Evolutionary conservation across 1,140 invertebrate genomes (phyloP).

Genomic region (Drosophila busckii): DNA sequence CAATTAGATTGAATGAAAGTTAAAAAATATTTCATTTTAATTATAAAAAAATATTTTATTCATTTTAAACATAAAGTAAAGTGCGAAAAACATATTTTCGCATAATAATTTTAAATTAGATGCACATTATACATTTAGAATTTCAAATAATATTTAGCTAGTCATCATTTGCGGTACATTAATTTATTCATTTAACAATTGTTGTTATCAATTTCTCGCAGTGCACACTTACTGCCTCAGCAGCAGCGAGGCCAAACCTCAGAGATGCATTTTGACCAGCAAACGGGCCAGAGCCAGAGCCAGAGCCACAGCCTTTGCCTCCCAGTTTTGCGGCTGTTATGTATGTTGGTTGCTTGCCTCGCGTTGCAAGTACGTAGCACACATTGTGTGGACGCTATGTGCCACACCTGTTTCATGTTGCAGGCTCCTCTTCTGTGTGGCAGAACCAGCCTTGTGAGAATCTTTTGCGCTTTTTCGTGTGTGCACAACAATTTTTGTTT

Average conservation of each 20-base stretch:
- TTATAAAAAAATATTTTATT: too few species aligned
- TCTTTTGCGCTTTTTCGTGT: conserved; percentile 42
- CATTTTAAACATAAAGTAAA: too few species aligned
- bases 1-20: too few species aligned
- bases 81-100: too few species aligned
- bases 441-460: conserved; percentile 59
- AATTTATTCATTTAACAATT: too few species aligned
- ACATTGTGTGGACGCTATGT: conserved; percentile 53
- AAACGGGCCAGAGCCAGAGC: conserved; percentile 51
- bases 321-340: conserved; percentile 38
- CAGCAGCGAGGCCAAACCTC: conserved; percentile 37
- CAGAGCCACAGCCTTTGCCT: conserved; percentile 44
- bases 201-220: conserved; percentile 8
- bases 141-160: too few species aligned
- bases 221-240: conserved; percentile 35
- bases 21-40: too few species aligned
- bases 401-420: conserved; percentile 78
- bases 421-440: conserved; percentile 33
- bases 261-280: conserved; percentile 44
- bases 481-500: conserved; percentile 67
- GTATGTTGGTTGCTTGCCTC: conserved; percentile 27
- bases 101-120: too few species aligned
- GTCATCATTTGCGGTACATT: too few species aligned
- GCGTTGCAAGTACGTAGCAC: conserved; percentile 27
- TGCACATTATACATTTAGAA: too few species aligned